Conservation (phyloP, 1,140 invertebrate species). For the Drosophila teissieri region DNA sequence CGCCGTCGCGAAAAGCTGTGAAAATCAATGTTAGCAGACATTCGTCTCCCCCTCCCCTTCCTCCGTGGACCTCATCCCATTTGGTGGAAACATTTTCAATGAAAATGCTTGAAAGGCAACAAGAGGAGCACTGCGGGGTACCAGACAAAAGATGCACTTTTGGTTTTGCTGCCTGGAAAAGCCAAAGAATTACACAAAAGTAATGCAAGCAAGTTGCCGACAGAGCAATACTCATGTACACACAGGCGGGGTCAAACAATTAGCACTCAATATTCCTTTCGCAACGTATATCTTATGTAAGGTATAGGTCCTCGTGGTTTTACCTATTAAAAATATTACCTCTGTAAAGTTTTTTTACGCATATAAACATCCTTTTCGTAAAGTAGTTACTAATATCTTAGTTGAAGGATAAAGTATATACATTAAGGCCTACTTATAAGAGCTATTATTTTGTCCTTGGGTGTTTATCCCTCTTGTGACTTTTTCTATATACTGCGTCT, state of each 20-base stretch:
- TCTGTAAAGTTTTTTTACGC: not conserved
- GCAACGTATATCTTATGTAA: not conserved
- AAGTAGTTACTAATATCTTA: too few relatives aligned
- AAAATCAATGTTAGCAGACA: conserved; percentile 61
- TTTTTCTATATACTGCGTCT: conserved; percentile 12
- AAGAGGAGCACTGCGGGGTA: conserved; percentile 3
- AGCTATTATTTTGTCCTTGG: conserved; percentile 13
- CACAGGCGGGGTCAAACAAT: not conserved
- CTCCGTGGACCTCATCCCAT: not conserved
- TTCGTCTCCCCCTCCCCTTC: not conserved
- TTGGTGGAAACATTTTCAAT: conserved; percentile 30
- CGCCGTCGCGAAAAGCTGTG: conserved; percentile 34
- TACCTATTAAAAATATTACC: too few relatives aligned
- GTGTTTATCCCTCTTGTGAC: not conserved
- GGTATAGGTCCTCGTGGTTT: too few relatives aligned
- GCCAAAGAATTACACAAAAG: conserved; percentile 59
- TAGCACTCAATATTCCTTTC: not conserved
- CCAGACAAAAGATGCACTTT: conserved; percentile 39
- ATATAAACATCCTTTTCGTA: not conserved
- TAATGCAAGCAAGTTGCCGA: conserved; percentile 47
- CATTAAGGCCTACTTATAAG: not conserved
- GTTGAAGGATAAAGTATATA: too few relatives aligned
- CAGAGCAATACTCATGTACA: conserved; percentile 12
- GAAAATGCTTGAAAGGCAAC: conserved; percentile 32
- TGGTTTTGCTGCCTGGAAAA: conserved; percentile 38